Conservation (phyloP, 2,888 invertebrate species). For the Troides oblongomaculatus region DNA sequence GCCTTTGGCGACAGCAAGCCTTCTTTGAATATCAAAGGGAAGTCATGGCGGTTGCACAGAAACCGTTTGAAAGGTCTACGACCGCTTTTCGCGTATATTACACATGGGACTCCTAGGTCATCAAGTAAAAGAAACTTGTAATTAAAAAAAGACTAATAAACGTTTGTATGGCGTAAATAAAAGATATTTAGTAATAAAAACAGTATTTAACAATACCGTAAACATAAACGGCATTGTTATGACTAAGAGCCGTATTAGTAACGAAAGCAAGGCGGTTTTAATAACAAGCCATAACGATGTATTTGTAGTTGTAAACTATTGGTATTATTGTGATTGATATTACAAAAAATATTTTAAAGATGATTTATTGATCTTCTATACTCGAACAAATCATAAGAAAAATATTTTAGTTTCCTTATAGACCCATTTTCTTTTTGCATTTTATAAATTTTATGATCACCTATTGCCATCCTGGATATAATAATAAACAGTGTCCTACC, state of each 20-base stretch:
- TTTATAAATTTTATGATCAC: neutral
- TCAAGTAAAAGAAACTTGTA: constrained; percentile 16
- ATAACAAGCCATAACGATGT: too few relatives aligned
- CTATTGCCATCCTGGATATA: neutral
- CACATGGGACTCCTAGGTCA: constrained; percentile 27
- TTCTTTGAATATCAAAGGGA: constrained; percentile 29
- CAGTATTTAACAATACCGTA: neutral
- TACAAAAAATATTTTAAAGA: too few relatives aligned
- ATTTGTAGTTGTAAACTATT: too few relatives aligned
- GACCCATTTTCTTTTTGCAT: too few relatives aligned
- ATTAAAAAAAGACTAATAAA: constrained; percentile 23
- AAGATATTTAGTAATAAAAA: neutral
- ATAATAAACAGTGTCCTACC: constrained; percentile 5
- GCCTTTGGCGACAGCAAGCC: constrained; percentile 17
- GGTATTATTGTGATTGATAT: too few relatives aligned
- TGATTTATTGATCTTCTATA: too few relatives aligned
- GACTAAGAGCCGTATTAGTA: too few relatives aligned
- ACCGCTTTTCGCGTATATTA: constrained; percentile 25
- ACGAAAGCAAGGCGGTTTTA: too few relatives aligned
- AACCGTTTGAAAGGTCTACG: constrained; percentile 27
- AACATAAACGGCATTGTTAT: too few relatives aligned
- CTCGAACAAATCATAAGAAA: too few relatives aligned
- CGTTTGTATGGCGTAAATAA: neutral
- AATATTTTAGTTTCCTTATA: too few relatives aligned
- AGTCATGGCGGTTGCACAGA: constrained; percentile 19